Percentiles rank a stretch among this genome's conserved stretches.
Evolutionary conservation across 2,888 invertebrate genomes (phyloP).

Genomic region (Gari tellinella): DNA sequence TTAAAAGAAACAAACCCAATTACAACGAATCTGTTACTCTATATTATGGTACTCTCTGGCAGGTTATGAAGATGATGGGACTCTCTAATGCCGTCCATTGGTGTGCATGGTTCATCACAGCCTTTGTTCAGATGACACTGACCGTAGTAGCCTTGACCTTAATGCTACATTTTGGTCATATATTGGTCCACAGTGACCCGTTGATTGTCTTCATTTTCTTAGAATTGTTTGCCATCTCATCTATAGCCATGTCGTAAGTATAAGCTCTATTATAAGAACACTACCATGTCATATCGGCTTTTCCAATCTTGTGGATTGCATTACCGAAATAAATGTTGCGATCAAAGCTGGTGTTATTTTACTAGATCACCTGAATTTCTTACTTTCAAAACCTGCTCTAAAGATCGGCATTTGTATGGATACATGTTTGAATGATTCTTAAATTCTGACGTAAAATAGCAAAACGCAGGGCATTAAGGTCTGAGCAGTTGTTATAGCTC

Average conservation of each 20-base stretch:
- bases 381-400: too few species aligned
- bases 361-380: too few species aligned
- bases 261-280: too few species aligned
- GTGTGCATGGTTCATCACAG: conserved; percentile 82
- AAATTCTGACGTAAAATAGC: too few species aligned
- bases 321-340: too few species aligned
- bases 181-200: conserved; percentile 79
- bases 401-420: too few species aligned
- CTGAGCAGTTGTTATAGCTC: too few species aligned
- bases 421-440: too few species aligned
- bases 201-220: conserved; percentile 83
- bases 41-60: conserved; percentile 21
- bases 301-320: too few species aligned
- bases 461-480: too few species aligned
- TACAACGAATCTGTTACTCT: conserved; percentile 1
- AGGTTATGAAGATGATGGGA: conserved; percentile 84
- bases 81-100: conserved; percentile 81
- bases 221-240: conserved; percentile 84
- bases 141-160: conserved; percentile 86
- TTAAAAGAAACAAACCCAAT: neutral
- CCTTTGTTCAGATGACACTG: conserved; percentile 79
- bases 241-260: conserved; percentile 85
- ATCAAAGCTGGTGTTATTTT: too few species aligned
- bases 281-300: too few species aligned
- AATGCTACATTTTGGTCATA: conserved; percentile 87